Conservation (phyloP, 2,797 vertebrate genomes). For the Oreochromis grahami region DNA sequence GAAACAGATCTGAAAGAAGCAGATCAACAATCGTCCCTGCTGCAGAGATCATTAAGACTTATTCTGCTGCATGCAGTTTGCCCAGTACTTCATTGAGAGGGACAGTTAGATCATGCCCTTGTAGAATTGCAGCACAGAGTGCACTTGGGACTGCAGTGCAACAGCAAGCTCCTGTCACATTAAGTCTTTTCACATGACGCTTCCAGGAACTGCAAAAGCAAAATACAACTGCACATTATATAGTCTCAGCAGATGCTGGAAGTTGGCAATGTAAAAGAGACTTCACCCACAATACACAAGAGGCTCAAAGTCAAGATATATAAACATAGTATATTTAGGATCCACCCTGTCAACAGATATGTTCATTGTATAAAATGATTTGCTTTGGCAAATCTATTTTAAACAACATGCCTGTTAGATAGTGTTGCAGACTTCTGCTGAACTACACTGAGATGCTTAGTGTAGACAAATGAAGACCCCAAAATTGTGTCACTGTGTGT, state of each 20-base stretch:
- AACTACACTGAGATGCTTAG: not conserved
- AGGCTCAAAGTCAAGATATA: not conserved
- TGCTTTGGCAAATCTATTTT: not conserved
- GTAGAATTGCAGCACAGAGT: slow-evolving; percentile 31
- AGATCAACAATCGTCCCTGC: slow-evolving; percentile 17
- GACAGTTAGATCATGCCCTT: slow-evolving; percentile 44
- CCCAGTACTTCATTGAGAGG: slow-evolving; percentile 22
- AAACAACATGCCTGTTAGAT: not conserved
- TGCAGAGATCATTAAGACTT: slow-evolving; percentile 45
- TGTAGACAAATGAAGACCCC: not conserved
- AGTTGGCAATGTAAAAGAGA: not conserved
- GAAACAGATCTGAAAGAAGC: slow-evolving; percentile 12
- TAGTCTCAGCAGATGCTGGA: slow-evolving; percentile 7
- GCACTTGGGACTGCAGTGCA: slow-evolving; percentile 40
- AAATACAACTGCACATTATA: slow-evolving; percentile 25
- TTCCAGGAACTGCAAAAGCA: slow-evolving; percentile 41
- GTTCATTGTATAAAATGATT: not conserved
- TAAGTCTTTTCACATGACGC: slow-evolving; percentile 39
- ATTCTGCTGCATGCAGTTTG: slow-evolving; percentile 12
- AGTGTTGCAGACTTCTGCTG: not conserved
- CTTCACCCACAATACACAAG: not conserved
- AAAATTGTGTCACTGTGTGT: not conserved
- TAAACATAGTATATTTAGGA: not conserved
- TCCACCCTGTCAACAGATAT: not conserved
- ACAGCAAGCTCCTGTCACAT: slow-evolving; percentile 55